Base-by-base conservation (phyloP, 2,797 vertebrate genomes). In the Propithecus perrieri region DNA sequence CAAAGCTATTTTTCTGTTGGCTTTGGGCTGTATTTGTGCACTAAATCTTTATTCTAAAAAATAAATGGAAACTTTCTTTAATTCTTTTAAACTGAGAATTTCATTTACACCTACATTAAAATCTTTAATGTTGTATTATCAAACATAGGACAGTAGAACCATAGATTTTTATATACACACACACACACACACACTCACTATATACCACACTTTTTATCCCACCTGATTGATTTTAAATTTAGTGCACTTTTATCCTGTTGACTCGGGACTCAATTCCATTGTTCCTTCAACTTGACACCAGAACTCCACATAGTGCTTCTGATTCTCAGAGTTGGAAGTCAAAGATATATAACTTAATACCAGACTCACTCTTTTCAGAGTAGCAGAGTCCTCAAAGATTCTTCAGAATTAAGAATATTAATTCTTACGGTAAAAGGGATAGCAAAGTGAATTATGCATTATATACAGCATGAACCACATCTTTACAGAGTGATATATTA, bases 21-120 rank as follows among this genome's bases (percentile, higher is more conserved):
- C 98, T 98, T 98, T 97, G 98, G 98, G 98, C 97, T 98, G 98
- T 98, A 98, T 98, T 98, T 99, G 98, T 98, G 98, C 98, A 98
- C 98, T 98, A 98, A 98, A 98, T 97, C 98, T 98, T 98, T 99
- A 98, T 72, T 98, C 98, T 98, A 98, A 98, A 98, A 98, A 97
- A 98, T 89, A 98, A 98, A 98, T 97, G 95, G 97, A 95, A 98
- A 93, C 97, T 98, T 98, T 98, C 98, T 98, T 98, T 98, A 98
- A 98, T 98, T 98, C 98, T 98, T 98, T 98, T 98, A 98, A 98
- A 98, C 98, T 97, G 96, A 98, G 98, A 98, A 98, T 98, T 98
- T 98, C 97, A 98, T 98, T 98, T 98, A 98, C 97, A 98, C 96
- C 96, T 98, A 98, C 98, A 98, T 99, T 98, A 98, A 98, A 98